phyloP scores from a whole-genome alignment of 1,140 invertebrate genomes.

The Drosophila mauritiana region DNA sequence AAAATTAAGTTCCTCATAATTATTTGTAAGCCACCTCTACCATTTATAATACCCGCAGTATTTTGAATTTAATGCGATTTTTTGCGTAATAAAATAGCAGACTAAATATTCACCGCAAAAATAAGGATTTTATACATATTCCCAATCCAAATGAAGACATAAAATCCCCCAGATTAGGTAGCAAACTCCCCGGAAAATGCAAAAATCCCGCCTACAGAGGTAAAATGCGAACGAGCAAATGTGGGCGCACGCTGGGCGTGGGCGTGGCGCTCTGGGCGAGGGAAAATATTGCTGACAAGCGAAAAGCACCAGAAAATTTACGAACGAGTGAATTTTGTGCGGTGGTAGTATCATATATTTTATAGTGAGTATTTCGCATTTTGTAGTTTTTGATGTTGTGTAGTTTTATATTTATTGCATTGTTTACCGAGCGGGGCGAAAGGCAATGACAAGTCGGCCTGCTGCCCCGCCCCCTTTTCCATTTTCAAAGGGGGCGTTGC shows the following conservation, averaged over 20 bases:
- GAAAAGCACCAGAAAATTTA: conserved; percentile 31
- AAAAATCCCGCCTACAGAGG: conserved; percentile 3
- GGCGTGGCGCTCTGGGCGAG: conserved; percentile 15
- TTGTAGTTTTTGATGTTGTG: conserved; percentile 29
- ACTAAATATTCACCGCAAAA: background rate
- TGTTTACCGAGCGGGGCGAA: conserved; percentile 33
- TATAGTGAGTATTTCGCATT: conserved; percentile 12
- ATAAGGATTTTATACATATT: conserved; percentile 2
- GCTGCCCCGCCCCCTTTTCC: conserved; percentile 6
- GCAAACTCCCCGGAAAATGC: background rate
- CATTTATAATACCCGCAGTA: too few species aligned
- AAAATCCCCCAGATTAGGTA: conserved; percentile 13
- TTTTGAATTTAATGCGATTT: too few species aligned
- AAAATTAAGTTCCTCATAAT: background rate
- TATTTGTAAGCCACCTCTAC: background rate
- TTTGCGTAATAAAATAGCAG: background rate
- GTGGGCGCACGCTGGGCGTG: conserved; percentile 5
- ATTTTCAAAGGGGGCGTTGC: background rate
- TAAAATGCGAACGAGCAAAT: conserved; percentile 11
- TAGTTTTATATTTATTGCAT: conserved; percentile 51
- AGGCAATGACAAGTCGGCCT: conserved; percentile 47
- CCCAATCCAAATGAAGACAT: conserved; percentile 9
- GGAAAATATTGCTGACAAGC: conserved; percentile 40
- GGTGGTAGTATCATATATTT: conserved; percentile 8
- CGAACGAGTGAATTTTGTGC: conserved; percentile 8